Evolutionary conservation across 2,888 invertebrate genomes (phyloP).

Genomic region (Chrysolina oricalcia): DNA sequence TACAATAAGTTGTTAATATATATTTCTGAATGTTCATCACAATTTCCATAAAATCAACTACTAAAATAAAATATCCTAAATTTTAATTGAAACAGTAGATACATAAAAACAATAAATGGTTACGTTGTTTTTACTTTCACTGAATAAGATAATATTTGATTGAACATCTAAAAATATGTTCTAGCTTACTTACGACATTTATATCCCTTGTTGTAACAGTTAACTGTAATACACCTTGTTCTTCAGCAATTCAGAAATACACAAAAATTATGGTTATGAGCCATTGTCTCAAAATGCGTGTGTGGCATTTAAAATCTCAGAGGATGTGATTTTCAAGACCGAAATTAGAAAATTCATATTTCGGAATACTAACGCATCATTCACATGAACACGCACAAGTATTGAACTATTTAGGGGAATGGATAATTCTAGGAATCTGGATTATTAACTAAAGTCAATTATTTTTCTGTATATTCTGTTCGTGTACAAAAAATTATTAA

Average conservation of each 20-base stretch:
- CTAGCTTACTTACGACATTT: constrained; percentile 37
- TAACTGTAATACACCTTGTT: constrained; percentile 16
- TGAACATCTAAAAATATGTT: constrained; percentile 41
- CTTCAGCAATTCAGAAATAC: constrained; percentile 8
- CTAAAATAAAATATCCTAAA: constrained; percentile 33
- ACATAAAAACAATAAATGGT: constrained; percentile 29
- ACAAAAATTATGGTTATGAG: constrained; percentile 26
- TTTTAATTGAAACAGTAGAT: constrained; percentile 29
- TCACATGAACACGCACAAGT: too few relatives aligned
- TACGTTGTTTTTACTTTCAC: constrained; percentile 27
- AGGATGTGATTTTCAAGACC: neutral
- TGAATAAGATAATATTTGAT: constrained; percentile 37
- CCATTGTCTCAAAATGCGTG: neutral
- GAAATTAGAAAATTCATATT: too few relatives aligned
- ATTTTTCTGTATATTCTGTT: too few relatives aligned
- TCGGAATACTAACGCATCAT: too few relatives aligned
- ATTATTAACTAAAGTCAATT: too few relatives aligned
- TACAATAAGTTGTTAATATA: constrained; percentile 47
- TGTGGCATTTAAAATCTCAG: neutral
- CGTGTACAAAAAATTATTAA: too few relatives aligned
- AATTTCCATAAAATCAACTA: constrained; percentile 28
- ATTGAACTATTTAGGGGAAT: too few relatives aligned
- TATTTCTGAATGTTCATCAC: constrained; percentile 14
- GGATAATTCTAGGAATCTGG: too few relatives aligned
- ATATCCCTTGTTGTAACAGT: constrained; percentile 17